phyloP scores from a whole-genome alignment of 2,888 invertebrate genomes.

The Himalopsyche anomala region DNA sequence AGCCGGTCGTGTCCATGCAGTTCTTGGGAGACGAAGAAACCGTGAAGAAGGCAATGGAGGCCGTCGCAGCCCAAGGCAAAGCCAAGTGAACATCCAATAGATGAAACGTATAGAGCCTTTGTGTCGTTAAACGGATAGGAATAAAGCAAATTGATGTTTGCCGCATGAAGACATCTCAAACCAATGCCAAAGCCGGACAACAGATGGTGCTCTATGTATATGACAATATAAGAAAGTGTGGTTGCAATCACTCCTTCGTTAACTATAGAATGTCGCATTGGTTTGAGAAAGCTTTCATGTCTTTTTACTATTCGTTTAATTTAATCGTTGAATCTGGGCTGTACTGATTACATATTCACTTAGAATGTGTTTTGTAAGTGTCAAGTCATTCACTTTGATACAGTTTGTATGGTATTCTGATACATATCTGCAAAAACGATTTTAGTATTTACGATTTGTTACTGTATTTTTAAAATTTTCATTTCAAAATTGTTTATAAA shows the following conservation, averaged over 20 bases:
- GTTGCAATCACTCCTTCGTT: neutral
- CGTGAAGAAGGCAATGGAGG: conserved; percentile 85
- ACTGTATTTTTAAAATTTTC: neutral
- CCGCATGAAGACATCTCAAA: neutral
- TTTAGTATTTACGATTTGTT: neutral
- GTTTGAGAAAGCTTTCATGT: neutral
- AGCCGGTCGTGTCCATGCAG: conserved; percentile 83
- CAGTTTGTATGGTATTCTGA: neutral
- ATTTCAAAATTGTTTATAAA: conserved; percentile 4
- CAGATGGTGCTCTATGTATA: neutral
- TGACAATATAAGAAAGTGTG: neutral
- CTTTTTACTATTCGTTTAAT: neutral
- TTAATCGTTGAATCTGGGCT: neutral
- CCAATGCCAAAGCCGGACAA: neutral
- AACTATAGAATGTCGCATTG: neutral
- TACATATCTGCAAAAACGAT: neutral
- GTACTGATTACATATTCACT: neutral
- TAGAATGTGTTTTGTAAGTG: neutral
- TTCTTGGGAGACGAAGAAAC: conserved; percentile 89
- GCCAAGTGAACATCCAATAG: conserved; percentile 76
- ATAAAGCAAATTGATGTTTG: neutral
- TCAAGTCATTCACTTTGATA: neutral
- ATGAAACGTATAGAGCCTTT: neutral
- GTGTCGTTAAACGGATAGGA: neutral
- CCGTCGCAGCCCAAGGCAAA: conserved; percentile 88